These are phyloP conservation scores for Brachyhypopomus occidentalis DNA, from an alignment of 2,113 vertebrate species.

Conservation along the genomic window DNA sequence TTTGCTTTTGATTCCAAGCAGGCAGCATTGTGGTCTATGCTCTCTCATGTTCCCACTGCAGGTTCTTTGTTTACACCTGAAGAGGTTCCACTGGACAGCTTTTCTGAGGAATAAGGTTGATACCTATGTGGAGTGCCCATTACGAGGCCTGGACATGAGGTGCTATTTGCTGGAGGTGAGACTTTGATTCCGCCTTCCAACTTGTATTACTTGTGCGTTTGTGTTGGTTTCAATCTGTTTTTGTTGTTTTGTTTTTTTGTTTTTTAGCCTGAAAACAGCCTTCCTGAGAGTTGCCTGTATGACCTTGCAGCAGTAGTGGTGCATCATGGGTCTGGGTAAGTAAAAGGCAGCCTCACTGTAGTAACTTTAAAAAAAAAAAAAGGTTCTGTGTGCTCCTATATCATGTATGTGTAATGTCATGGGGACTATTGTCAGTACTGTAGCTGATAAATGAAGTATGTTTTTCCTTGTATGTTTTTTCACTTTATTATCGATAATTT, in stretches of 20 bases:
- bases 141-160: constrained; percentile 92
- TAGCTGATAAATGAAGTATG: constrained; percentile 44
- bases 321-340: constrained; percentile 97
- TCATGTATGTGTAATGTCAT: neutral
- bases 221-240: constrained; percentile 1
- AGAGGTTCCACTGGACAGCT: constrained; percentile 97
- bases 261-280: constrained; percentile 85
- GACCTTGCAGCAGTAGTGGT: constrained; percentile 94
- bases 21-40: neutral
- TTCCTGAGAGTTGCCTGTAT: constrained; percentile 87
- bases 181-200: neutral
- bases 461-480: neutral
- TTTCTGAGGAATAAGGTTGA: constrained; percentile 98
- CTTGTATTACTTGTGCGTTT: neutral
- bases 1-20: neutral
- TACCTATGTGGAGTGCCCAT: constrained; percentile 94
- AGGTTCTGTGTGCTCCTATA: too few species aligned
- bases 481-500: constrained; percentile 31
- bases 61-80: constrained; percentile 98
- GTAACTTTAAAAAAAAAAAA: neutral
- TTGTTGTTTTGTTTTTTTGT: neutral
- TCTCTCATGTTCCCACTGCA: constrained; percentile 55
- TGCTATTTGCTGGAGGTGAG: constrained; percentile 92
- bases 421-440: neutral
- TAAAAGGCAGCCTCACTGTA: constrained; percentile 31